These are phyloP conservation scores for Hydraecia micacea DNA, from an alignment of 2,888 invertebrate species.

Conservation along the genomic window DNA sequence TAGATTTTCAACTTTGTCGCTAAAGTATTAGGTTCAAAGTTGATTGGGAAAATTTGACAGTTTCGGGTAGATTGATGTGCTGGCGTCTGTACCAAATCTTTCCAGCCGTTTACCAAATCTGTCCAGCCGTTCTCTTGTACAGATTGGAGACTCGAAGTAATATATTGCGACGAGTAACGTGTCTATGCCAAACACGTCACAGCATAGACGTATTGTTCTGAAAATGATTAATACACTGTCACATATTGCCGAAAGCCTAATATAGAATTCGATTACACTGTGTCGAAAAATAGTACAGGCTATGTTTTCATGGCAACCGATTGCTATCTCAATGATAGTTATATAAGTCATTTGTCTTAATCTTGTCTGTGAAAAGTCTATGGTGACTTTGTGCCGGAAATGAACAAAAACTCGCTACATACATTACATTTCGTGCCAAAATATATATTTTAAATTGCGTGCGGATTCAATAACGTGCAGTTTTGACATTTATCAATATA, in stretches of 20 bases:
- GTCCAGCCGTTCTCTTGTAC: background rate
- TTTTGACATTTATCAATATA: slow-evolving; percentile 61
- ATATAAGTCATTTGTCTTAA: slow-evolving; percentile 37
- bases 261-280: slow-evolving; percentile 15
- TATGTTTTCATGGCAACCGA: background rate
- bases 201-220: slow-evolving; percentile 8
- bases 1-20: too few relatives aligned
- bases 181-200: background rate
- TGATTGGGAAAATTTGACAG: too few relatives aligned
- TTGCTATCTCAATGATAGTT: slow-evolving; percentile 25
- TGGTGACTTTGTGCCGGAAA: slow-evolving; percentile 54
- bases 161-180: slow-evolving; percentile 8
- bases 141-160: background rate
- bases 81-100: too few relatives aligned
- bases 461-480: slow-evolving; percentile 51
- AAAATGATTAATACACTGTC: slow-evolving; percentile 20
- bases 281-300: background rate
- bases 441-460: slow-evolving; percentile 30
- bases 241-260: background rate
- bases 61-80: too few relatives aligned
- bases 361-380: slow-evolving; percentile 37
- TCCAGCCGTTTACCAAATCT: background rate
- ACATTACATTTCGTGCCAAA: slow-evolving; percentile 21
- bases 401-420: slow-evolving; percentile 39
- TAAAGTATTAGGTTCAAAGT: too few relatives aligned